A percentile compares a stretch with the other conserved stretches of the same genome.
phyloP scores from a whole-genome alignment of 2,113 vertebrate species.

The Pachycephala philippinensis region DNA sequence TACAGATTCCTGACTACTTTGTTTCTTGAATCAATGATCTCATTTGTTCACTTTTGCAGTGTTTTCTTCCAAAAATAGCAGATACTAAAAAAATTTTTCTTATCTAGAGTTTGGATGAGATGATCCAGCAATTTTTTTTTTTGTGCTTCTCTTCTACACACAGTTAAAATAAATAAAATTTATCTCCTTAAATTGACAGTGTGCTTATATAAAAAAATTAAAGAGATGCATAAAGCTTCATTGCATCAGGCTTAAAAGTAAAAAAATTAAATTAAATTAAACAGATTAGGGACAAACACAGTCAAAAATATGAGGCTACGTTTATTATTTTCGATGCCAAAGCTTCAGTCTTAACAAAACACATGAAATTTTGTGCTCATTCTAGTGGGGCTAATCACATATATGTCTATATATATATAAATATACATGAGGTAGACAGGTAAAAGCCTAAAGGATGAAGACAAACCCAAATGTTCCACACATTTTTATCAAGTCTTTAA shows the following conservation, averaged over 20 bases:
- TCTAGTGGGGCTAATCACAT: background rate
- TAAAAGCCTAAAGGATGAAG: background rate
- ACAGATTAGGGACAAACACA: background rate
- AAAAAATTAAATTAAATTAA: background rate
- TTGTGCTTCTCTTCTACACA: background rate
- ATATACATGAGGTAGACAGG: background rate
- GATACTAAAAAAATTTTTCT: background rate
- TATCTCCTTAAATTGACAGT: background rate
- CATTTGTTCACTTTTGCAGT: background rate
- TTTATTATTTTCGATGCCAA: background rate
- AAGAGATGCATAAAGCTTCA: background rate
- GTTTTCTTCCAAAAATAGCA: background rate
- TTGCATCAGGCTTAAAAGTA: background rate
- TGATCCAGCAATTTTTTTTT: background rate
- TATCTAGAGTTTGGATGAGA: background rate
- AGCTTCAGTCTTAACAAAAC: background rate
- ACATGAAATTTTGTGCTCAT: background rate
- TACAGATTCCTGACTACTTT: background rate
- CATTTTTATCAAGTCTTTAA: background rate
- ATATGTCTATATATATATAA: too few relatives aligned
- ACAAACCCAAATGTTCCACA: fast-evolving
- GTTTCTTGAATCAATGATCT: background rate
- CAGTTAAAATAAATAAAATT: background rate
- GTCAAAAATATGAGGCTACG: background rate
- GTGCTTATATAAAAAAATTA: background rate